Evolutionary conservation across 2,888 invertebrate species (phyloP), one percentile per base, ranked within the genome.

Genomic region (Ectobius pallidus): DNA sequence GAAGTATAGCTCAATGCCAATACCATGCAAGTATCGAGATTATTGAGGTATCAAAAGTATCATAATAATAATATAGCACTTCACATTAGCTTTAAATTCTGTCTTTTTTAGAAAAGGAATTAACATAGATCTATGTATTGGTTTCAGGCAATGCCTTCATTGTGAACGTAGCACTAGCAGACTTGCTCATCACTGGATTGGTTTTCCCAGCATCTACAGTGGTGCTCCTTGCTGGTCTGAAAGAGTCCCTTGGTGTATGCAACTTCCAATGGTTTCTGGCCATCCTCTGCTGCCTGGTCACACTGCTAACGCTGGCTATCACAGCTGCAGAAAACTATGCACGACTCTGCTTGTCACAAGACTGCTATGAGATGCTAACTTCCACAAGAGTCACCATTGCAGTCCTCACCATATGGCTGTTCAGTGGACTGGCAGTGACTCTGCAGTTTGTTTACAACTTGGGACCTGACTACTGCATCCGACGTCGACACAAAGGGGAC

Each of bases 191-290:
- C 11, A 91, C 92, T 0, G 87, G 89, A 0, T 80, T 88, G 14
- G 89, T 92, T 46, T 87, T 93, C 77, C 92, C 92, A 0, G 86
- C 89, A 0, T 88, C 91, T 0, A 89, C 89, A 0, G 88, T 92
- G 4, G 89, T 91, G 0, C 86, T 93, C 44, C 83, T 93, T 18
- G 90, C 92, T 0, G 90, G 89, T 0, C 81, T 87, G 73, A 85
- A 86, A 72, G 88, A 89, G 74, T 85, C 85, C 32, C 44, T 22
- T n/a, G 78, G 86, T 0, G 87, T 91, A 0, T 93, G 93, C 82
- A 84, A 85, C 72, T 85, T 86, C 71, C 90, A 90, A 79, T 91
- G 92, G 86, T 88, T 89, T 78, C 81, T 92, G 16, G 88, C 90
- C 4, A 86, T 89, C 20, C 83, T 89, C 1, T 88, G 92, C 72